phyloP scores from a whole-genome alignment of 1,140 invertebrate species.

The Dendrolimus punctatus region DNA sequence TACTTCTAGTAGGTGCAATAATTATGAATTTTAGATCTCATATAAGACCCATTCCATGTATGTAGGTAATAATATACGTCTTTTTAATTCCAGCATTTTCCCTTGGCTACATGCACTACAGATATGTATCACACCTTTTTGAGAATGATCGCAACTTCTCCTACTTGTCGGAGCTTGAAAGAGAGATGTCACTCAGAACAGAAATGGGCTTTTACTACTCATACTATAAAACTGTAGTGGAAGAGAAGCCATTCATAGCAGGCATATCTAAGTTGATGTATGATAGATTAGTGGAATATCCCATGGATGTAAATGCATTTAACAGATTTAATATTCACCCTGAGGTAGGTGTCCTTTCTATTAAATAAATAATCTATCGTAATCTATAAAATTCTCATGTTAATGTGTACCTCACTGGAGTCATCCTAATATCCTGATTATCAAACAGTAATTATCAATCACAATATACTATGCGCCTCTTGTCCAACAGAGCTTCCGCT shows the following conservation, averaged over 20 bases:
- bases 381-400: too few species aligned
- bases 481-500: too few species aligned
- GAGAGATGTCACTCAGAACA: conserved; percentile 87
- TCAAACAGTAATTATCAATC: too few species aligned
- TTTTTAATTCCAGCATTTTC: conserved; percentile 22
- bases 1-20: too few species aligned
- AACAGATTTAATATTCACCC: conserved; percentile 88
- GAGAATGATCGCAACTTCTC: conserved; percentile 88
- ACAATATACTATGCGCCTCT: too few species aligned
- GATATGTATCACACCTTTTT: conserved; percentile 82
- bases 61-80: too few species aligned
- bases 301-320: conserved; percentile 84
- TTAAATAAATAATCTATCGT: too few species aligned
- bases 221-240: conserved; percentile 86
- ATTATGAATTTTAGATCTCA: too few species aligned
- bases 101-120: conserved; percentile 66
- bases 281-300: conserved; percentile 87
- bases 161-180: conserved; percentile 85
- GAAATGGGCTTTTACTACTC: conserved; percentile 93
- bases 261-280: conserved; percentile 78
- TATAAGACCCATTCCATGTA: too few species aligned
- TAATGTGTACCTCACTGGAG: too few species aligned
- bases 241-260: conserved; percentile 75
- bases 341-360: conserved; percentile 74
- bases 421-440: too few species aligned